These are phyloP conservation scores for Tragelaphus scriptus DNA, from an alignment of 2,113 vertebrate species.

Conservation along the genomic window DNA sequence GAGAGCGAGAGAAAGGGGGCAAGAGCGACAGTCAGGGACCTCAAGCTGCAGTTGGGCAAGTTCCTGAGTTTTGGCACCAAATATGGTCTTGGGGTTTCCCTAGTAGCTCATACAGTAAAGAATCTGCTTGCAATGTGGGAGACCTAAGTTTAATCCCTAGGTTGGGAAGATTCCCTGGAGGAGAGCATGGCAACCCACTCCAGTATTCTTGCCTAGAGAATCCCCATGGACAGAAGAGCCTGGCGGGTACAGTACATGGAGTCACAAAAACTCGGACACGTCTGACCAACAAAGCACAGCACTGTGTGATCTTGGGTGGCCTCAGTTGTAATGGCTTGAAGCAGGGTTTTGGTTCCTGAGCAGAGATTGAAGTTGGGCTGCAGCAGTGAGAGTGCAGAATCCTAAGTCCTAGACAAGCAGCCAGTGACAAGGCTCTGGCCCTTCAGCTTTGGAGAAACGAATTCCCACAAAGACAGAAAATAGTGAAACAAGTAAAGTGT, in stretches of 20 bases:
- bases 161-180: not conserved
- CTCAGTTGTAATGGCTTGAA: not conserved
- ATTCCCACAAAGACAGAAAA: not conserved
- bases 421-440: not conserved
- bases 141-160: not conserved
- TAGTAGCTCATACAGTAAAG: not conserved
- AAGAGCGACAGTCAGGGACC: not conserved
- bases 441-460: not conserved
- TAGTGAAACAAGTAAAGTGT: not conserved
- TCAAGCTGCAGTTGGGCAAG: not conserved
- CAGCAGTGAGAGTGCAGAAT: not conserved
- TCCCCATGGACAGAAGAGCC: not conserved
- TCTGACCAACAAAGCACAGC: not conserved
- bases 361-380: not conserved
- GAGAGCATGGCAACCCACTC: not conserved
- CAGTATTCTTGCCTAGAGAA: not conserved
- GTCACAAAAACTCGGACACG: rapidly evolving
- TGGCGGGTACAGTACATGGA: not conserved
- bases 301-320: not conserved
- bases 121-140: not conserved
- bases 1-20: not conserved
- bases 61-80: not conserved
- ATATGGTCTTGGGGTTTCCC: not conserved
- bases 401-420: rapidly evolving
- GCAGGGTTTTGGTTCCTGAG: not conserved